phyloP scores from a whole-genome alignment of 2,797 vertebrate genomes.

The Cryptoblepharus egeriae region DNA sequence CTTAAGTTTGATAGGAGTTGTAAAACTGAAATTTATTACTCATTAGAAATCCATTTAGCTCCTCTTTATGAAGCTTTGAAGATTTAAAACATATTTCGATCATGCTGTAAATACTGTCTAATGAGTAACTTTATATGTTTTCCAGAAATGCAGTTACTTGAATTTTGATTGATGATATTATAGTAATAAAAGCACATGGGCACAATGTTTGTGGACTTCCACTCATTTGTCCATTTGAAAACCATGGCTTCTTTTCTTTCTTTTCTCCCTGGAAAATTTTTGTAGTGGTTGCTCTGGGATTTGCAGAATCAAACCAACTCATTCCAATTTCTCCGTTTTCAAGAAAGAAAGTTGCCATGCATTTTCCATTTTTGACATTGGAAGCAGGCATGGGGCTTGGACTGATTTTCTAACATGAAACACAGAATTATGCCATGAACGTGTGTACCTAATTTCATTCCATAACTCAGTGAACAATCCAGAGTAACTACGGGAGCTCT shows the following conservation, averaged over 20 bases:
- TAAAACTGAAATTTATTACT: background rate
- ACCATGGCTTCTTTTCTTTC: background rate
- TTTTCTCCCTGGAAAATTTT: background rate
- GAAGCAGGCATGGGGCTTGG: background rate
- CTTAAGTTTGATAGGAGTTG: background rate
- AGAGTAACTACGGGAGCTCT: too few species aligned
- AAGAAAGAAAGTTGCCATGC: too few species aligned
- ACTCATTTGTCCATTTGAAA: background rate
- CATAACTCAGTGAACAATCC: background rate
- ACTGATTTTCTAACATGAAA: background rate
- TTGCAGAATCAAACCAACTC: background rate
- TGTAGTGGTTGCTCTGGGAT: background rate
- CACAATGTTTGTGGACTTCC: background rate
- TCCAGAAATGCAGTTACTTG: background rate
- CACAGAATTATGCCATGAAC: background rate
- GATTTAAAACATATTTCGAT: background rate
- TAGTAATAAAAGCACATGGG: too few species aligned
- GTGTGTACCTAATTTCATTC: background rate
- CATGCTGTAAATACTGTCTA: background rate
- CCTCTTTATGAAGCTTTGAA: background rate
- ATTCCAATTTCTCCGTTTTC: background rate
- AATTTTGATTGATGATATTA: constrained; percentile 4
- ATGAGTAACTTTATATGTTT: background rate
- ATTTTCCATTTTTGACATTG: background rate
- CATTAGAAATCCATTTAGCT: background rate